Evolutionary conservation across 2,797 vertebrate species (phyloP), one percentile per base, ranked within the genome.

Genomic region (Hybognathus amarus): DNA sequence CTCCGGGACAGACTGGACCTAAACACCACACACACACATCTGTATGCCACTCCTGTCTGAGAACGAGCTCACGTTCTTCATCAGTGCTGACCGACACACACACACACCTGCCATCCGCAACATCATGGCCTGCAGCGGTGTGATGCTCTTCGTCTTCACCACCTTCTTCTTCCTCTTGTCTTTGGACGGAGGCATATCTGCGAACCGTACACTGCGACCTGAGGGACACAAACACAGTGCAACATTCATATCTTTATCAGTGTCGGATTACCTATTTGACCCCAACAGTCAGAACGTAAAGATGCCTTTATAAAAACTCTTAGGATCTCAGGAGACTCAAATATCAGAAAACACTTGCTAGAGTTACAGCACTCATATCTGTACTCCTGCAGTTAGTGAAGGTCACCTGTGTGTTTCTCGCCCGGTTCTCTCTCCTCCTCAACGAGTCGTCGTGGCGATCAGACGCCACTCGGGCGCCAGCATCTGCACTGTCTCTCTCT

Each of bases 81-180:
- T 45, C 42, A 45, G 42, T 45, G 42, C 42, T 45, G 42, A 45
- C 42, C 12, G 1, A 7, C 61, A 30, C 18, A 22, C 91, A 99
- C 98, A 38, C 38, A 22, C 91, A 99, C 98, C 98, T 92, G 98
- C 98, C 98, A 99, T 99, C 90, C 97, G 95, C 36, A 99, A 94
- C 98, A 99, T 99, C 97, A 99, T 99, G 50, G 98, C 98, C 91
- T 99, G 98, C 68, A 99, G 95, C 0, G 98, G 98, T 13, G 98
- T 99, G 84, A 99, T 96, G 54, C 97, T 97, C 89, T 99, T 99
- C 87, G 96, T 97, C 92, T 98, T 99, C 87, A 97, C 96, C 79
- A 95, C 87, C 74, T 95, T 94, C 90, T 93, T 95, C 80, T 93
- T 96, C 89, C 95, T 97, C 89, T 94, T 96, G 85, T 96, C 97